Evolutionary conservation across 2,113 vertebrate species (phyloP).

Genomic region (Podocnemis expansa): DNA sequence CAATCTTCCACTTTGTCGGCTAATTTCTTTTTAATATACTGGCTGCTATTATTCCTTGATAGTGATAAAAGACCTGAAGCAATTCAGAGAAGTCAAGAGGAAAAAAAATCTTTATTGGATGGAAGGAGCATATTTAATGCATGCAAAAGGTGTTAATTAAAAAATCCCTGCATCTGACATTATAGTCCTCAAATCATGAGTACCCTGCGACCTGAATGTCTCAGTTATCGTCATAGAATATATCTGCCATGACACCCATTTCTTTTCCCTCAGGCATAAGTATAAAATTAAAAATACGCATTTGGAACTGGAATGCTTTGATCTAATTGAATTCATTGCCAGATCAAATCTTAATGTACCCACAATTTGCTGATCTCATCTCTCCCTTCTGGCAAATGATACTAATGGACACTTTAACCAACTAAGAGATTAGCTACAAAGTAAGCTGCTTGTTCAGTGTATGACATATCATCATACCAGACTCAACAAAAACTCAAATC

Average conservation of each 20-base stretch:
- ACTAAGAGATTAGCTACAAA: not conserved
- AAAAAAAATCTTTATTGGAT: constrained; percentile 42
- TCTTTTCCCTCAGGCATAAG: constrained; percentile 36
- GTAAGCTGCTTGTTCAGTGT: constrained; percentile 16
- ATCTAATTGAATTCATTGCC: constrained; percentile 53
- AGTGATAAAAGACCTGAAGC: constrained; percentile 63
- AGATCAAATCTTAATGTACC: constrained; percentile 47
- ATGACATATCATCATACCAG: not conserved
- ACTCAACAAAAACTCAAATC: not conserved
- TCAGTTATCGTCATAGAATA: constrained; percentile 47
- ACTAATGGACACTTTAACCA: constrained; percentile 39
- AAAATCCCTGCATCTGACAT: constrained; percentile 56
- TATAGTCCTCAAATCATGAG: constrained; percentile 29
- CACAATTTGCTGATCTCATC: constrained; percentile 48
- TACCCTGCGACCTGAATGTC: constrained; percentile 57
- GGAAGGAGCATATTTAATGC: constrained; percentile 58
- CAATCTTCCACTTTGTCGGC: constrained; percentile 62
- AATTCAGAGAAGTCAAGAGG: constrained; percentile 40
- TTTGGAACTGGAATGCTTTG: constrained; percentile 59
- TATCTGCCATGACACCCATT: constrained; percentile 13
- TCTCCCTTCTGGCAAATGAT: constrained; percentile 54
- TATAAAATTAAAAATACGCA: constrained; percentile 63
- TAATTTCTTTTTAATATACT: constrained; percentile 67
- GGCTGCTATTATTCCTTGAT: constrained; percentile 63
- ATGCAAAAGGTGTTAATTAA: constrained; percentile 71